Conservation (phyloP, 2,888 invertebrate species). For the Linnaemya tessellans region DNA sequence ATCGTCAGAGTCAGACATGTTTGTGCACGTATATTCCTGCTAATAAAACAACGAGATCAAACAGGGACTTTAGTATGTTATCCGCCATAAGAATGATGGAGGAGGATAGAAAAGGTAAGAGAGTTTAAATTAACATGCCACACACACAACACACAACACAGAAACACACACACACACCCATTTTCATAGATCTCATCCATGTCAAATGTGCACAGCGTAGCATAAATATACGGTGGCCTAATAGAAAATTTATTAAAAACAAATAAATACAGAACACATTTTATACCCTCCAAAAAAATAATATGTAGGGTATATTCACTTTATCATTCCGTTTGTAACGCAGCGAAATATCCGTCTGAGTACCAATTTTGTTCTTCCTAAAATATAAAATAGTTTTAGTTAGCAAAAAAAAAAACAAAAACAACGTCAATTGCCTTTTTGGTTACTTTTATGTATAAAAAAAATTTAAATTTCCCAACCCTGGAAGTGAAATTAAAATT, state of each 20-base stretch:
- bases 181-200: background rate
- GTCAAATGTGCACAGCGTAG: background rate
- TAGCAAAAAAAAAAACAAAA: no score
- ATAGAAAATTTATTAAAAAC: background rate
- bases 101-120: conserved; percentile 21
- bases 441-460: no score
- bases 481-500: no score
- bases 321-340: no score
- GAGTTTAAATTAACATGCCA: background rate
- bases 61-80: conserved; percentile 55
- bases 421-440: no score
- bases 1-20: background rate
- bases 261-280: background rate
- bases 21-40: conserved; percentile 9
- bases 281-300: no score
- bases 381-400: no score
- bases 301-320: no score
- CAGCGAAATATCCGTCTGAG: no score
- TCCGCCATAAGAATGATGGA: conserved; percentile 53
- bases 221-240: background rate
- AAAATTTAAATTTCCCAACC: no score
- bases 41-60: conserved; percentile 61
- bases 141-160: background rate
- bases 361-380: no score
- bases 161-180: background rate